Percentiles rank a stretch among this genome's conserved stretches.
phyloP scores from a whole-genome alignment of 1,140 invertebrate species.

The Druon quercuslanigerum region DNA sequence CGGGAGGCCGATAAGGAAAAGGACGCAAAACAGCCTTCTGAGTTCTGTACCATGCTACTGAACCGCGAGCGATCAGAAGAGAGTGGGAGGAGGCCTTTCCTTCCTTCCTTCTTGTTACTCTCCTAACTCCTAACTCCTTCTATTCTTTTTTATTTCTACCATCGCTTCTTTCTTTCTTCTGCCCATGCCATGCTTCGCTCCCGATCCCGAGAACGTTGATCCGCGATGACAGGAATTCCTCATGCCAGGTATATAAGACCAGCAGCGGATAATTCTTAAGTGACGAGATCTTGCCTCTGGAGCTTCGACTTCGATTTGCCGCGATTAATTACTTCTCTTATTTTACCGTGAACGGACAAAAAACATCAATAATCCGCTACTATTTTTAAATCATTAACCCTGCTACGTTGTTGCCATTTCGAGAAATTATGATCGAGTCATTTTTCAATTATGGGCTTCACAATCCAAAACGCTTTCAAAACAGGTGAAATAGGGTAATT shows the following conservation, averaged over 20 bases:
- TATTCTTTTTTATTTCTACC: conserved; percentile 8
- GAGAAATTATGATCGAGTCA: background rate
- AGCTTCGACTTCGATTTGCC: conserved; percentile 53
- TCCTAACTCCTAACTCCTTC: background rate
- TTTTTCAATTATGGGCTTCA: background rate
- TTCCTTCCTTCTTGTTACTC: conserved; percentile 34
- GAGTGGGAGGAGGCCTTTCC: conserved; percentile 46
- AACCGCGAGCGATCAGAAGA: conserved; percentile 1
- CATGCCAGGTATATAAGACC: conserved; percentile 45
- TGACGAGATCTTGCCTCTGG: conserved; percentile 35
- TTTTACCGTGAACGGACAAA: conserved; percentile 51
- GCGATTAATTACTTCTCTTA: conserved; percentile 64
- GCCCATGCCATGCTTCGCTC: conserved; percentile 34
- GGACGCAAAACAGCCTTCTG: conserved; percentile 54
- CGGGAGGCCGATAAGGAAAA: conserved; percentile 59
- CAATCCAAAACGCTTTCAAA: no score
- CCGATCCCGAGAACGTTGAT: conserved; percentile 61
- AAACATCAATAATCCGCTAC: conserved; percentile 14
- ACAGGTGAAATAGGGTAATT: no score
- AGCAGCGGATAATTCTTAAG: conserved; percentile 46
- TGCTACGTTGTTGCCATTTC: conserved; percentile 4
- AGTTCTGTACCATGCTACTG: conserved; percentile 10
- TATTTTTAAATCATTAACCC: conserved; percentile 16
- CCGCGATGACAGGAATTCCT: conserved; percentile 65
- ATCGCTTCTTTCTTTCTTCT: conserved; percentile 35